These are phyloP conservation scores for Oreochromis spilurus DNA, from an alignment of 2,113 vertebrate species.

Conservation along the genomic window DNA sequence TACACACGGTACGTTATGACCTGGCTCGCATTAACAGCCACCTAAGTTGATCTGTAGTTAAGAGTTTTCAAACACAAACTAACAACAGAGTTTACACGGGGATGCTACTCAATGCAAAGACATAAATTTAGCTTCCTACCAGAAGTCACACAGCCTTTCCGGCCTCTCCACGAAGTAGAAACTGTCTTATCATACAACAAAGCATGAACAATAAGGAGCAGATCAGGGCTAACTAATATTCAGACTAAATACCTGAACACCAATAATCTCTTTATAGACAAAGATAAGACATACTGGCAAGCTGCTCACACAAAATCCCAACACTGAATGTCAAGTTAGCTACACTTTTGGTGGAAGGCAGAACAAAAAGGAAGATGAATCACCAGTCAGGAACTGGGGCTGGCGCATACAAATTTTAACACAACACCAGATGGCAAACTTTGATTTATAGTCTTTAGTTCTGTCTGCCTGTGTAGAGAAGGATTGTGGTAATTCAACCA, in stretches of 20 bases:
- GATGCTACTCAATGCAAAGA: fast-evolving
- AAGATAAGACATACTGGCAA: not conserved
- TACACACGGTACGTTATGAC: not conserved
- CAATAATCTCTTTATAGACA: not conserved
- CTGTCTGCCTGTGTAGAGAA: not conserved
- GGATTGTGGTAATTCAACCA: not conserved
- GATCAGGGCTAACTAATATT: not conserved
- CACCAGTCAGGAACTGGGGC: not conserved
- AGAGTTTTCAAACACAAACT: not conserved
- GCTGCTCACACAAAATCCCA: not conserved
- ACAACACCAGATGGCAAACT: not conserved
- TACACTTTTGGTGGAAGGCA: not conserved
- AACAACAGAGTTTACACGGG: fast-evolving
- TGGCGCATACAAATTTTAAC: not conserved
- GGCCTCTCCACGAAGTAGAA: not conserved
- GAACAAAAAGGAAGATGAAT: not conserved
- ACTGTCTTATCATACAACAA: not conserved
- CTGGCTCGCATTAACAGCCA: not conserved
- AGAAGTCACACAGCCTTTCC: not conserved
- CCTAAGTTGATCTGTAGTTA: not conserved
- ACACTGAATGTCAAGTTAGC: not conserved
- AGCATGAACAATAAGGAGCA: not conserved
- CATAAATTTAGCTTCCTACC: not conserved
- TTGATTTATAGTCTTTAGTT: not conserved
- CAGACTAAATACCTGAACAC: not conserved